These are phyloP conservation scores for Mesorhabditis sp. DNA, from an alignment of 2,888 invertebrate genomes.

Conservation along the genomic window DNA sequence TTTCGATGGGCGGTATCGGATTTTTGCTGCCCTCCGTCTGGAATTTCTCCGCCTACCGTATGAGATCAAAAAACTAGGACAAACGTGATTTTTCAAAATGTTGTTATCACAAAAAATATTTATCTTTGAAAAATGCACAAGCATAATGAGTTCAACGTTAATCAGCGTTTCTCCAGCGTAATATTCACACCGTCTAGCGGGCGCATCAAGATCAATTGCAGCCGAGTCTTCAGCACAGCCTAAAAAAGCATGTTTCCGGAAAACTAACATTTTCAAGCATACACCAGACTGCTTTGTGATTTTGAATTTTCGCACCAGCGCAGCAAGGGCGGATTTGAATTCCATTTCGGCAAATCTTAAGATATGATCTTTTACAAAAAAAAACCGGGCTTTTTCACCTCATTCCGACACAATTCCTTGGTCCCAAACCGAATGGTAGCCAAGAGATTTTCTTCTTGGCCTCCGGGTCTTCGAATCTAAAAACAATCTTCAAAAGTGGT, in stretches of 20 bases:
- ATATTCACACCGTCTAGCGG: background rate
- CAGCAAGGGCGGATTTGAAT: slow-evolving; percentile 38
- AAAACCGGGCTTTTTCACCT: background rate
- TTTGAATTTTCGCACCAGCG: background rate
- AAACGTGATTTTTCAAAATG: too few relatives aligned
- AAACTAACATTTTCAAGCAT: too few relatives aligned
- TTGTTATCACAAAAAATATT: too few relatives aligned
- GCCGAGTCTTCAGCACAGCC: background rate
- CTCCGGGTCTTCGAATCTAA: slow-evolving; percentile 6
- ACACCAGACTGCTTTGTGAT: background rate
- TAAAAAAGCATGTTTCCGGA: background rate
- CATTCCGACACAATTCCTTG: slow-evolving; percentile 51
- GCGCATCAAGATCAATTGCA: slow-evolving; percentile 2
- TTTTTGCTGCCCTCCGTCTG: too few relatives aligned
- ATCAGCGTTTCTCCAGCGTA: background rate
- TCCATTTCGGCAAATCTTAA: slow-evolving; percentile 51
- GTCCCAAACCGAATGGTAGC: slow-evolving; percentile 53
- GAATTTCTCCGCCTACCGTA: too few relatives aligned
- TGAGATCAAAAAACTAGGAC: too few relatives aligned
- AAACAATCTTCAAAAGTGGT: background rate
- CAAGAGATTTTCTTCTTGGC: slow-evolving; percentile 20
- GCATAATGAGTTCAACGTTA: background rate
- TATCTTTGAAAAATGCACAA: too few relatives aligned
- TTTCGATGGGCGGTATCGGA: too few relatives aligned
- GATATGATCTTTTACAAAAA: too few relatives aligned